These are phyloP conservation scores for Ophion ventricosus DNA, from an alignment of 2,888 invertebrate genomes.

Conservation along the genomic window DNA sequence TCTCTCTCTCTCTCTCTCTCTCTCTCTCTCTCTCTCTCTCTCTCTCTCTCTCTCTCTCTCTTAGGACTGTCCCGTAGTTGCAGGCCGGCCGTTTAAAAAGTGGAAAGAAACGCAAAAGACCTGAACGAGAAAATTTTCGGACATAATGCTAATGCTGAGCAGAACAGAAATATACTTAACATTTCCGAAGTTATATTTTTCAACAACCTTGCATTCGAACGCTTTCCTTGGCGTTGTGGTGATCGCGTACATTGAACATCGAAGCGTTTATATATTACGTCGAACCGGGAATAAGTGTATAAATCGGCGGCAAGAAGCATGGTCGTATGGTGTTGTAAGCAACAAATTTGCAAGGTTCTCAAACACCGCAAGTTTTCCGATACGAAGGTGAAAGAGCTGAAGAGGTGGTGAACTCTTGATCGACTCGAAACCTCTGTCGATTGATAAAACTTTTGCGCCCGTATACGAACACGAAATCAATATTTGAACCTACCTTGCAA, in stretches of 20 bases:
- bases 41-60: neutral
- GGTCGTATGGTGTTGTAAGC: neutral
- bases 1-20: neutral
- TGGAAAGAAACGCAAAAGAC: constrained; percentile 5
- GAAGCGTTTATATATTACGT: no score
- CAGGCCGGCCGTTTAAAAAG: constrained; percentile 5
- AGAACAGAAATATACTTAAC: neutral
- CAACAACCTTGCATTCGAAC: neutral
- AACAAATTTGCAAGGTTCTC: constrained; percentile 15
- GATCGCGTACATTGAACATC: no score
- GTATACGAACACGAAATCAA: neutral
- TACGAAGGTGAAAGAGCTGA: neutral
- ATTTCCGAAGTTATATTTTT: neutral
- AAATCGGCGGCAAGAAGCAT: neutral
- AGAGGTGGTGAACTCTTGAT: neutral
- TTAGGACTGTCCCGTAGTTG: constrained; percentile 7
- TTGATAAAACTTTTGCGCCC: constrained; percentile 16
- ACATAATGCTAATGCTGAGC: constrained; percentile 37
- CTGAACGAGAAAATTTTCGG: constrained; percentile 43
- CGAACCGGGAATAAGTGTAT: no score
- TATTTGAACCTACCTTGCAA: constrained; percentile 4
- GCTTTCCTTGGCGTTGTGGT: neutral
- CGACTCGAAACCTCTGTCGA: neutral
- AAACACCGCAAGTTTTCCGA: neutral
- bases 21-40: neutral